Evolutionary conservation across 2,113 vertebrate species (phyloP), one percentile per base, ranked within the genome.

Genomic region (Australoheros scitulus): DNA sequence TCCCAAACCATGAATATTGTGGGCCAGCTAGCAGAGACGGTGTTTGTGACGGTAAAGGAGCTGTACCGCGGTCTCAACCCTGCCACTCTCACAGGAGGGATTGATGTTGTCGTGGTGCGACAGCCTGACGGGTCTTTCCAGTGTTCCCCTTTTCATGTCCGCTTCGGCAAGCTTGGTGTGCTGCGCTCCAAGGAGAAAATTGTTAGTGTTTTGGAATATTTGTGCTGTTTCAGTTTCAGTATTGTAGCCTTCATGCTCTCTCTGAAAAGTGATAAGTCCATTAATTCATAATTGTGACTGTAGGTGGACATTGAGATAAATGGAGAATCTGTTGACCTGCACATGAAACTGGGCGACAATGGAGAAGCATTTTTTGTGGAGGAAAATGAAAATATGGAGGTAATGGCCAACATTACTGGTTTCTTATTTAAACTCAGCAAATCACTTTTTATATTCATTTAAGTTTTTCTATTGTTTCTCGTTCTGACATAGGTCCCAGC

Each of bases 291-390:
- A 1, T 14, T 89, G 59, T 85, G 36, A 61, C 88, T 75, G 24
- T 85, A 99, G 98, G 98, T 99, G 80, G 98, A 99, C 84, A 98
- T 99, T 68, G 97, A 99, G 94, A 95, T 99, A 84, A 99, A 98
- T 0, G 98, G 98, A 8, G 95, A 98, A 84, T 93, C 96, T 0
- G 97, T 98, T 36, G 96, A 97, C 83, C 93, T 99, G 88, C 97
- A 97, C 38, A 99, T 99, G 98, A 98, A 98, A 92, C 94, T 99
- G 57, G 98, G 98, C 14, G 96, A 99, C 88, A 98, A 97, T 3
- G 98, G 98, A 80, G 98, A 99, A 87, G 98, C 98, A 43, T 99
- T 99, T 92, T 99, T 99, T 4, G 95, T 99, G 22, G 96, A 97
- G 84, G 96, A 99, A 91, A 93, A 91, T 3, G 96, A 97, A 65